phyloP scores from a whole-genome alignment of 2,888 invertebrate species.

The Tachina lurida region DNA sequence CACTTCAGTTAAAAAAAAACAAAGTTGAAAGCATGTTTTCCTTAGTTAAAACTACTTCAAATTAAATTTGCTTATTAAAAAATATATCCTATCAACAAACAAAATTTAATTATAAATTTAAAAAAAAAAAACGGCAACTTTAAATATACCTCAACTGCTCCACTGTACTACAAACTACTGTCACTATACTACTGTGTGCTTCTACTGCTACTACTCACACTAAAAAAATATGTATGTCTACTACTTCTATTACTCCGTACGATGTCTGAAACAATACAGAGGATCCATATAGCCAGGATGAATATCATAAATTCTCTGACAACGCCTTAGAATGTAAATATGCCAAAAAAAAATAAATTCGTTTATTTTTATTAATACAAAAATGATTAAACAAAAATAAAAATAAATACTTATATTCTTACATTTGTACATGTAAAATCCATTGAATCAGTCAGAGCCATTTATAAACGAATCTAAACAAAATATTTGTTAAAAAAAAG shows the following conservation, averaged over 20 bases:
- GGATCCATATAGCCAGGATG: constrained; percentile 87
- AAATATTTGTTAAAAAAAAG: constrained; percentile 26
- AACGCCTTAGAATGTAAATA: constrained; percentile 90
- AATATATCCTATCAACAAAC: constrained; percentile 6
- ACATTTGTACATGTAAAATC: constrained; percentile 36
- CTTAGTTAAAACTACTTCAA: not conserved
- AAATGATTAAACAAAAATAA: constrained; percentile 12
- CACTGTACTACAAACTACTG: constrained; percentile 43
- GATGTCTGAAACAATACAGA: constrained; percentile 73
- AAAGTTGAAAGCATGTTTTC: constrained; percentile 16
- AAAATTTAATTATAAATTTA: constrained; percentile 12
- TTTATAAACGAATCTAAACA: constrained; percentile 33
- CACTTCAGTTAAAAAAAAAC: not conserved
- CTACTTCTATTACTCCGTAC: constrained; percentile 47
- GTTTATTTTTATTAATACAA: constrained; percentile 18
- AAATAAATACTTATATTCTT: constrained; percentile 1
- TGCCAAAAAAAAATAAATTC: constrained; percentile 67
- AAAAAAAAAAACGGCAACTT: constrained; percentile 29
- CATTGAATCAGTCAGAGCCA: constrained; percentile 56
- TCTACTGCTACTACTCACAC: constrained; percentile 25
- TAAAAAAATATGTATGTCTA: constrained; percentile 37
- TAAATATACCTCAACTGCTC: constrained; percentile 41
- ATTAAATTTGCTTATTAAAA: constrained; percentile 6
- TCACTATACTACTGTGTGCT: constrained; percentile 24
- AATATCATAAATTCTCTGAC: constrained; percentile 91